Conservation (phyloP, 2,113 vertebrate species). For the Percopsis transmontana region DNA sequence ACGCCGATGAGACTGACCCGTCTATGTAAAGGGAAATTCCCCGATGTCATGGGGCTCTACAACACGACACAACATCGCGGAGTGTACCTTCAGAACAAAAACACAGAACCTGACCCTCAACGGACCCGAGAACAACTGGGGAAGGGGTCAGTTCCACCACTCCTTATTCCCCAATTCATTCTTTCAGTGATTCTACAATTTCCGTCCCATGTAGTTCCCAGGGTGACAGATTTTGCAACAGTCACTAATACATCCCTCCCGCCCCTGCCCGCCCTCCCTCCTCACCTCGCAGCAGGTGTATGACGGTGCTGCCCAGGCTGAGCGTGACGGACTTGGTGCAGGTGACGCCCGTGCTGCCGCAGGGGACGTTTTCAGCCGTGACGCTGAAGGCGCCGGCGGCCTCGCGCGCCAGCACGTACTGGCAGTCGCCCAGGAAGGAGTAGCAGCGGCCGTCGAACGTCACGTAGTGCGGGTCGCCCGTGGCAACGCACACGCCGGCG, state of each 20-base stretch:
- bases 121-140: no score
- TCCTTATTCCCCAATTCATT: no score
- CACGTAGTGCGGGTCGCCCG: slow-evolving; percentile 90
- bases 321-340: slow-evolving; percentile 89
- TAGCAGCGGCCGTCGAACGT: slow-evolving; percentile 86
- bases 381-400: slow-evolving; percentile 78
- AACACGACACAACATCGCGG: no score
- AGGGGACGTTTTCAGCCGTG: slow-evolving; percentile 87
- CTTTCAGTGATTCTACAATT: no score
- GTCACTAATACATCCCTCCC: not conserved
- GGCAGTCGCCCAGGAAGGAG: slow-evolving; percentile 90
- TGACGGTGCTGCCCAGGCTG: slow-evolving; percentile 79
- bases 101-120: no score
- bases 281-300: slow-evolving; percentile 89
- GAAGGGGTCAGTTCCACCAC: no score
- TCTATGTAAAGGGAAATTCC: no score
- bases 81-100: no score
- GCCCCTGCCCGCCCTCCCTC: rapidly evolving
- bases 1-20: no score
- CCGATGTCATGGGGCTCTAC: no score
- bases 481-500: slow-evolving; percentile 83
- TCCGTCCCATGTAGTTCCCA: no score
- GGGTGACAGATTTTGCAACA: no score
- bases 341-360: slow-evolving; percentile 84
- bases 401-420: slow-evolving; percentile 86